A percentile compares a stretch with the other conserved stretches of the same genome.
phyloP scores from a whole-genome alignment of 2,888 invertebrate species.

The Eupithecia abbreviata region DNA sequence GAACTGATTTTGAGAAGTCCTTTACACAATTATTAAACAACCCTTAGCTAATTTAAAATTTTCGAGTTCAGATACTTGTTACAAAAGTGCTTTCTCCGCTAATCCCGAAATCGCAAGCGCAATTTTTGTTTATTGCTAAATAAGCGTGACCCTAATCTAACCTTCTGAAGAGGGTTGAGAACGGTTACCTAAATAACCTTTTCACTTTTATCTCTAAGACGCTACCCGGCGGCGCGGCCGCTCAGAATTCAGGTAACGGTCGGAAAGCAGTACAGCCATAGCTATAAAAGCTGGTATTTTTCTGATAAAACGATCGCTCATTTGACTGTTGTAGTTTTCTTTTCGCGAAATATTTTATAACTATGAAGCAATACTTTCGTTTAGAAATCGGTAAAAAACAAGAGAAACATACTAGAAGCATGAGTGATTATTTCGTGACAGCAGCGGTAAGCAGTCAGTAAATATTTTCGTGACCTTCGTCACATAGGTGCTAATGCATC shows the following conservation, averaged over 20 bases:
- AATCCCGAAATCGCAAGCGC: conserved; percentile 24
- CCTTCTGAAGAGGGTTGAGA: conserved; percentile 36
- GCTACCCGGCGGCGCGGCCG: conserved; percentile 4
- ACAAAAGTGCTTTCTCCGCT: conserved; percentile 21
- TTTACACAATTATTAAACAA: neutral
- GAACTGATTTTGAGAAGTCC: neutral
- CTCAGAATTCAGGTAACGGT: conserved; percentile 23
- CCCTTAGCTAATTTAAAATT: neutral
- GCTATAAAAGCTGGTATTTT: neutral
- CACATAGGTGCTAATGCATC: conserved; percentile 42
- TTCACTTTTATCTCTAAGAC: conserved; percentile 29
- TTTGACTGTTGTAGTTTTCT: neutral
- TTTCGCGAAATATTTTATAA: neutral
- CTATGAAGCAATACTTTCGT: conserved; percentile 6
- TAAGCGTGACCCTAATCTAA: conserved; percentile 37
- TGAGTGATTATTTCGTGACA: conserved; percentile 32
- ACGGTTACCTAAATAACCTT: conserved; percentile 34
- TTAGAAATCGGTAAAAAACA: conserved; percentile 20
- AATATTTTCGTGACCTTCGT: conserved; percentile 36
- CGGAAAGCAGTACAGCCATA: conserved; percentile 9
- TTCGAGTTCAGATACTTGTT: neutral
- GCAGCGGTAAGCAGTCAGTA: conserved; percentile 21
- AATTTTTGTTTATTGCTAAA: conserved; percentile 37
- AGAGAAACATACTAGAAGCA: conserved; percentile 14
- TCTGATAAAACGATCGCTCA: neutral